Evolutionary conservation across 2,797 vertebrate species (phyloP).

Genomic region (Yasuhikotakia modesta): DNA sequence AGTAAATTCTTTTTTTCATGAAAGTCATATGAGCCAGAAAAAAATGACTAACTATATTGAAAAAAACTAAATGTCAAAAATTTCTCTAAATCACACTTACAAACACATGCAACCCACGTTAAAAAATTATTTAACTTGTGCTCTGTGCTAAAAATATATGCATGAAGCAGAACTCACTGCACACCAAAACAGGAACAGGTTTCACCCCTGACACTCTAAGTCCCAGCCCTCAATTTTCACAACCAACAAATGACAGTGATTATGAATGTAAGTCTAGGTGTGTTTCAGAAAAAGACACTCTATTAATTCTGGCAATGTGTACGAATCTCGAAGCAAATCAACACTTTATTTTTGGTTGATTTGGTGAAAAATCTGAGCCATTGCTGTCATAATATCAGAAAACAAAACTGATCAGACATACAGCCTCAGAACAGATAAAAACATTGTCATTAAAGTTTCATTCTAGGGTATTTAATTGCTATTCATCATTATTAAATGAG

Average conservation of each 20-base stretch:
- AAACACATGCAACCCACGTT: background rate
- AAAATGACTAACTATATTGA: too few species aligned
- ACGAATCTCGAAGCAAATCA: background rate
- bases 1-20: background rate
- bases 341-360: slow-evolving; percentile 6
- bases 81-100: background rate
- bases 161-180: background rate
- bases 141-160: background rate
- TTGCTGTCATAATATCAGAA: background rate
- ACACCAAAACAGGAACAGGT: background rate
- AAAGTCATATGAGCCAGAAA: too few species aligned
- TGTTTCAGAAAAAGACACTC: background rate
- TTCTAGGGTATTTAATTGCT: slow-evolving; percentile 6
- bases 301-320: background rate
- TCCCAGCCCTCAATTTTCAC: background rate
- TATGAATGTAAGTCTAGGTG: background rate
- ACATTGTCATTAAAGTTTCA: background rate
- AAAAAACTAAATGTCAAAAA: background rate
- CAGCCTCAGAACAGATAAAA: background rate
- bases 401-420: background rate
- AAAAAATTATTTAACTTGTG: background rate
- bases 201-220: background rate
- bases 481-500: background rate
- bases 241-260: background rate
- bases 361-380: background rate